Percentiles rank a stretch among this genome's conserved stretches.
Evolutionary conservation across 2,888 invertebrate species (phyloP).

Genomic region (Perithous albicinctus): DNA sequence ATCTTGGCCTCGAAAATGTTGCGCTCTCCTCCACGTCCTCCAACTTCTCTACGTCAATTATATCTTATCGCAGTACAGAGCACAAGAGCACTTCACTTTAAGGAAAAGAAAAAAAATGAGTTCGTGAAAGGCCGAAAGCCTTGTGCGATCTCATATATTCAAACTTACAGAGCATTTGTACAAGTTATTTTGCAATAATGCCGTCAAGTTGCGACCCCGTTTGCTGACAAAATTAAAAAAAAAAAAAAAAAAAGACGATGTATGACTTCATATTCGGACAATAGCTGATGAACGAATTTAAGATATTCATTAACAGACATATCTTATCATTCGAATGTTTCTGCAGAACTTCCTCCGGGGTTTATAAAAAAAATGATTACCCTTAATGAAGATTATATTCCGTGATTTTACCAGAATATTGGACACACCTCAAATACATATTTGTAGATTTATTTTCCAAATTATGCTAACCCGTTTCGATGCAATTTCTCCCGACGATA

Average conservation of each 20-base stretch:
- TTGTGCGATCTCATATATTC: neutral
- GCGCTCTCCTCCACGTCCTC: constrained; percentile 7
- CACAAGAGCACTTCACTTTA: neutral
- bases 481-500: neutral
- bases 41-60: neutral
- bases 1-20: constrained; percentile 3
- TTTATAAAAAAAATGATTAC: no score
- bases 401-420: no score
- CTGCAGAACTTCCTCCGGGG: no score
- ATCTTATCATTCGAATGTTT: no score
- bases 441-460: neutral
- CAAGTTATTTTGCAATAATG: neutral
- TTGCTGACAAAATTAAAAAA: neutral
- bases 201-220: neutral
- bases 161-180: neutral
- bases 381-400: no score
- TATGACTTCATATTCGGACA: neutral
- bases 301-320: no score
- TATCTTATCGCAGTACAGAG: constrained; percentile 46
- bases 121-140: neutral
- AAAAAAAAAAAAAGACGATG: no score
- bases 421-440: neutral
- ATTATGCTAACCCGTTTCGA: neutral
- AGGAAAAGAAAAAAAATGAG: neutral
- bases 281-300: no score